Conservation (phyloP, 2,797 vertebrate genomes). For the Eulemur albifrons region DNA sequence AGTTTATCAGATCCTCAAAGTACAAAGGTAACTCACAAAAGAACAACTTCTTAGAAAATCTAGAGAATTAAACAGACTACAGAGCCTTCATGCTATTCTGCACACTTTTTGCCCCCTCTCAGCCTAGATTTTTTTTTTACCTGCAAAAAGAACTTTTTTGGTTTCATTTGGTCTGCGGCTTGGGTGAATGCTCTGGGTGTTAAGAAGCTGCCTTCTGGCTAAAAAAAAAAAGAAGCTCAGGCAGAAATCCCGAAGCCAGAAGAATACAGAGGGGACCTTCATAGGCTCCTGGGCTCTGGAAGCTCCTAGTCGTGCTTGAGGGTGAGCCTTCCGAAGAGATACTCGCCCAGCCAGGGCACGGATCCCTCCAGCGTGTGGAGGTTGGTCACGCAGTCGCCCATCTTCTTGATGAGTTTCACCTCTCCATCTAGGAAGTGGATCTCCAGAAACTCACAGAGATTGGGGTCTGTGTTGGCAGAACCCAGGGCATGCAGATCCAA, state of each 20-base stretch:
- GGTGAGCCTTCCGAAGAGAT: slow-evolving; percentile 69
- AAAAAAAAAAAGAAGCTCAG: background rate
- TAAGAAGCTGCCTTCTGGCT: background rate
- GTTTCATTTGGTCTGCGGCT: background rate
- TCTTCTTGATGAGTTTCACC: slow-evolving; percentile 69
- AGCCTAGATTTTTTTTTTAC: background rate
- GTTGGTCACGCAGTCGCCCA: slow-evolving; percentile 60
- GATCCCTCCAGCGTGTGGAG: background rate
- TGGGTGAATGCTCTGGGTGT: background rate
- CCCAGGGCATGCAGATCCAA: slow-evolving; percentile 70
- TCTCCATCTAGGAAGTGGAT: slow-evolving; percentile 70
- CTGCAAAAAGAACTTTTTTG: background rate
- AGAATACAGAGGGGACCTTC: background rate
- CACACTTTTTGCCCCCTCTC: background rate
- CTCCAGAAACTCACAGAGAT: slow-evolving; percentile 69
- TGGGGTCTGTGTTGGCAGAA: slow-evolving; percentile 29
- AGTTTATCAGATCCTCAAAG: background rate
- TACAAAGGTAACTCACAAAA: background rate
- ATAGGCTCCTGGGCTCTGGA: background rate
- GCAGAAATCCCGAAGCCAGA: background rate
- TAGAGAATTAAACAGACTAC: background rate
- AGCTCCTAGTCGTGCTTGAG: background rate
- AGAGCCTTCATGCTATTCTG: background rate
- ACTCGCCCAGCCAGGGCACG: slow-evolving; percentile 18
- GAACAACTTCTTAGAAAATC: background rate